These are phyloP conservation scores for Netelia melanura DNA, from an alignment of 2,888 invertebrate species.

Conservation along the genomic window DNA sequence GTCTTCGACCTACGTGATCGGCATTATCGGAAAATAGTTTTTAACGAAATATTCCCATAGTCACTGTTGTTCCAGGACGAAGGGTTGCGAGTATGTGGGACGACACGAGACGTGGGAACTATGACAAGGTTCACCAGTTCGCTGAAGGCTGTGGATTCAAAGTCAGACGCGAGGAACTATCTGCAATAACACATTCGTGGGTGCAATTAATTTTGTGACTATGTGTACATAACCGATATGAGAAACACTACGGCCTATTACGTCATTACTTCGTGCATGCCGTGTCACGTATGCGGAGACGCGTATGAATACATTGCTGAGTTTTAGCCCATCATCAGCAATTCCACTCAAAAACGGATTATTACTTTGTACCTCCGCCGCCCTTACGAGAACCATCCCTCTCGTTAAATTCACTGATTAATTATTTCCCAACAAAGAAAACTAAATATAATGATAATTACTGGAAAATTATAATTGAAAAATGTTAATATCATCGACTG, in stretches of 20 bases:
- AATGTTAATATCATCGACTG: too few species aligned
- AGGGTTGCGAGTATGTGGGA: background rate
- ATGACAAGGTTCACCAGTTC: background rate
- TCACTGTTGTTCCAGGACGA: constrained; percentile 14
- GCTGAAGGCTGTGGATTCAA: constrained; percentile 16
- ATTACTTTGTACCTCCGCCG: constrained; percentile 3
- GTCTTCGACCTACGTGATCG: constrained; percentile 61
- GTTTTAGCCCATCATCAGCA: constrained; percentile 4
- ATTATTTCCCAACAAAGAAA: too few species aligned
- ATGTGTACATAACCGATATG: constrained; percentile 6
- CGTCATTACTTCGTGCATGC: background rate
- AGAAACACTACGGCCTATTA: constrained; percentile 18
- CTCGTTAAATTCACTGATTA: too few species aligned
- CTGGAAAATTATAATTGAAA: too few species aligned
- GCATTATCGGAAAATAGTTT: constrained; percentile 38
- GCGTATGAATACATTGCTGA: constrained; percentile 28
- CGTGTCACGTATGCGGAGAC: background rate
- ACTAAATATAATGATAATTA: too few species aligned
- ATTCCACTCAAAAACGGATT: constrained; percentile 12
- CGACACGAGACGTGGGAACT: background rate
- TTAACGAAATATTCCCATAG: constrained; percentile 23
- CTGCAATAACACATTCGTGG: constrained; percentile 19
- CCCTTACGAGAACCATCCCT: background rate
- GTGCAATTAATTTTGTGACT: background rate
- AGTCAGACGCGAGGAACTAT: background rate